Percentiles rank a stretch among this genome's conserved stretches.
Evolutionary conservation across 1,140 invertebrate species (phyloP).

Genomic region (Akabosia matsudoensis): DNA sequence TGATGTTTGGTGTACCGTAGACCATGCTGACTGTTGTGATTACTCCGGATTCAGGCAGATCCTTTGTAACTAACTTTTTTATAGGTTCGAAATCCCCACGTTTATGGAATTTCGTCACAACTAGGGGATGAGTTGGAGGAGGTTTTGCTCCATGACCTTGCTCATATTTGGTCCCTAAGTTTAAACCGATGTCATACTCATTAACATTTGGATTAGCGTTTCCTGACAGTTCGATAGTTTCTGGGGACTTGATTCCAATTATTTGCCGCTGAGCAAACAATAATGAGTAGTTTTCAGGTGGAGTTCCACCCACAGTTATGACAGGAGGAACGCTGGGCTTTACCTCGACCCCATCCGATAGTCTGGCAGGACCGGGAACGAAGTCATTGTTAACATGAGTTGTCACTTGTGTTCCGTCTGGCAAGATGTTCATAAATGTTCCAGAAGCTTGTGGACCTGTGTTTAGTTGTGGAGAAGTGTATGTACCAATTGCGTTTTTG

Average conservation of each 20-base stretch:
- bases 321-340: not conserved
- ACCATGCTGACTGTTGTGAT: constrained; percentile 6
- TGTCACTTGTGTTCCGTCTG: not conserved
- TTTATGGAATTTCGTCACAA: not conserved
- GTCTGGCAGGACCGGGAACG: not conserved
- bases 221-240: not conserved
- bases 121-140: not conserved
- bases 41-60: not conserved
- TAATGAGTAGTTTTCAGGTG: not conserved
- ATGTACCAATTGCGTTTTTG: not conserved
- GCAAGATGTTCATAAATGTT: not conserved
- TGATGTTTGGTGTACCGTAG: constrained; percentile 4
- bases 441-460: not conserved
- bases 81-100: not conserved
- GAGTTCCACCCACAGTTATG: not conserved
- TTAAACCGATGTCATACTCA: not conserved
- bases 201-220: not conserved
- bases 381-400: not conserved
- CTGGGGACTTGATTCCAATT: not conserved
- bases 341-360: not conserved
- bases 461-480: not conserved
- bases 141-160: constrained; percentile 4
- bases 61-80: not conserved
- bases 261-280: constrained; percentile 6
- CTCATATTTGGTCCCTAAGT: constrained; percentile 8